Evolutionary conservation across 2,888 invertebrate species (phyloP).

Genomic region (Isoperla grammatica): DNA sequence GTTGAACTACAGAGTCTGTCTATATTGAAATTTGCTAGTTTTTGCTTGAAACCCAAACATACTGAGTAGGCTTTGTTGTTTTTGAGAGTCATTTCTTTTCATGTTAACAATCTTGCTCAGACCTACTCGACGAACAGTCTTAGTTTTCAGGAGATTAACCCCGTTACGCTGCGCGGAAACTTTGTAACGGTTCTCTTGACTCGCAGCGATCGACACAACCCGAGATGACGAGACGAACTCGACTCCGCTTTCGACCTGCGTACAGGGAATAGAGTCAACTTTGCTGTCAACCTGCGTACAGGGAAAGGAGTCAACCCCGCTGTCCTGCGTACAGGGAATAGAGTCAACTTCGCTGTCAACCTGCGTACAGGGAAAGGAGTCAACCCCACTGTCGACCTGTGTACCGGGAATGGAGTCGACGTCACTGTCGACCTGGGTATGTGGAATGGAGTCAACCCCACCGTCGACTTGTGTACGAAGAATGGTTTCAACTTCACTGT

Average conservation of each 20-base stretch:
- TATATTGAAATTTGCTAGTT: neutral
- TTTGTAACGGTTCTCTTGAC: too few relatives aligned
- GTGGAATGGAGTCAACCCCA: slow-evolving; percentile 20
- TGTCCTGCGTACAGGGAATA: neutral
- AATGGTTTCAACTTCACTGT: neutral
- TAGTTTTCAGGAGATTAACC: slow-evolving; percentile 36
- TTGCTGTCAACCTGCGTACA: slow-evolving; percentile 10
- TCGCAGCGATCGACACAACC: too few relatives aligned
- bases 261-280: too few relatives aligned
- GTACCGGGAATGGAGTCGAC: too few relatives aligned
- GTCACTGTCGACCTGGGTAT: slow-evolving; percentile 16
- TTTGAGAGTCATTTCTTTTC: slow-evolving; percentile 41
- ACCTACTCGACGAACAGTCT: slow-evolving; percentile 40
- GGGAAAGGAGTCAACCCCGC: slow-evolving; percentile 19
- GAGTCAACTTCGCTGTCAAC: neutral
- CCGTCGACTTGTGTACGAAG: neutral
- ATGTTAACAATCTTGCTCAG: slow-evolving; percentile 36
- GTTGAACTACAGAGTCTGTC: too few relatives aligned
- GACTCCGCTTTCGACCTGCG: too few relatives aligned
- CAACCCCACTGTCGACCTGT: too few relatives aligned
- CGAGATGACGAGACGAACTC: too few relatives aligned
- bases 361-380: too few relatives aligned
- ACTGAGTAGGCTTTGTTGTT: slow-evolving; percentile 58
- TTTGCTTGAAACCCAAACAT: slow-evolving; percentile 56
- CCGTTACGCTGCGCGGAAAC: slow-evolving; percentile 22